Percentiles rank a stretch among this genome's conserved stretches.
These are phyloP conservation scores for Oscheius sp. DNA, from an alignment of 1,140 invertebrate genomes.

Conservation along the genomic window DNA sequence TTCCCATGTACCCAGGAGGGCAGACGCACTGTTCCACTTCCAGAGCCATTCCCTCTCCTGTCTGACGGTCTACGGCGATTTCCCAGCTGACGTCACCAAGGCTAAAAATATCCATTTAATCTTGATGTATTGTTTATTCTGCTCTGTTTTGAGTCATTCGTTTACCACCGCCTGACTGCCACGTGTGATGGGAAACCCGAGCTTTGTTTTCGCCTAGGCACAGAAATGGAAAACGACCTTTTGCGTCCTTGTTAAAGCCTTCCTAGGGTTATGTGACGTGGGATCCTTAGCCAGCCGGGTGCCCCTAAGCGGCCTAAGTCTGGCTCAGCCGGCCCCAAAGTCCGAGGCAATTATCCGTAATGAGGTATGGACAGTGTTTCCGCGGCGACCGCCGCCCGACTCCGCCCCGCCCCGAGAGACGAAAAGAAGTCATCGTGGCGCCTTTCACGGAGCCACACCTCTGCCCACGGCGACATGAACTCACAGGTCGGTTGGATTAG, in stretches of 20 bases:
- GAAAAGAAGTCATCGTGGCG: background rate
- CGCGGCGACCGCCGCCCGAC: background rate
- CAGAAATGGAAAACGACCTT: no score
- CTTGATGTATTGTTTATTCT: no score
- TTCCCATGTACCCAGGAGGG: constrained; percentile 76
- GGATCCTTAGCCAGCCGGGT: no score
- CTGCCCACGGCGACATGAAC: background rate
- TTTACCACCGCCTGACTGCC: no score
- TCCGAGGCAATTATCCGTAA: no score
- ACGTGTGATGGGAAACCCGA: no score
- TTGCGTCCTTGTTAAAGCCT: no score
- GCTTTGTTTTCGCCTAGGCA: no score
- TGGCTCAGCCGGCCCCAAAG: no score
- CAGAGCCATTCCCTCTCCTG: constrained; percentile 67
- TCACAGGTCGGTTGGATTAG: background rate
- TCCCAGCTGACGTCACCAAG: constrained; percentile 59
- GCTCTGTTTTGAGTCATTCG: no score
- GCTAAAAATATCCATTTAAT: constrained; percentile 48
- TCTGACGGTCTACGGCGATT: constrained; percentile 58
- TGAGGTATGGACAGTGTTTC: background rate
- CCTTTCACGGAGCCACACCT: background rate
- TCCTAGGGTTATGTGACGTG: no score
- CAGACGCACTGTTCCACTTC: constrained; percentile 84
- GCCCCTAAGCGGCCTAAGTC: no score
- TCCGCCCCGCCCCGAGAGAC: background rate